Base-by-base conservation (phyloP, 2,113 vertebrate genomes). In the Poecile atricapillus region DNA sequence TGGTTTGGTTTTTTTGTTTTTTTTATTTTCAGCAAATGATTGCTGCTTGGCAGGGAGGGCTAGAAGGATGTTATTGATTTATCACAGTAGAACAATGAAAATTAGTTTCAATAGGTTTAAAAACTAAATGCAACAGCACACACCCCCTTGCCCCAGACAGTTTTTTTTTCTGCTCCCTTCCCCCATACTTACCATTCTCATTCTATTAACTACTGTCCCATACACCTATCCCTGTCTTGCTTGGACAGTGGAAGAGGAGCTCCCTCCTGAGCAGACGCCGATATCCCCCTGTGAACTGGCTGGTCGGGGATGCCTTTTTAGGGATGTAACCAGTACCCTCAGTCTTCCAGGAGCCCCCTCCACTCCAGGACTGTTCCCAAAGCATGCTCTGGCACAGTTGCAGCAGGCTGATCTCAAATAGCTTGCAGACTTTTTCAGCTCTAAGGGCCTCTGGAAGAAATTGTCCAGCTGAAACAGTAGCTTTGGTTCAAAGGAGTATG, bases 391-490 rank as follows among this genome's bases (percentile, higher is more conserved):
- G 73, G 93, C 87, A 90, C 88, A 87, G 73, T 94, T 96, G 89
- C 64, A 73, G 83, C 25, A 31, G 88, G 65, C 90, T 95, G 75
- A 86, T 95, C 69, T 59, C 62, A 91, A 87, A 95, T 41, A 86
- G 76, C 64, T 68, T 91, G 77, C 85, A 50, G 31, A 69, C 63
- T 93, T 91, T 86, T 84, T 79, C 88, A 94, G 62, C 83, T 85
- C 63, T 52, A 50, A 85, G 79, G 74, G 39, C 77, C 93, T 90
- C 95, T 94, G 64, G 88, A 96, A 97, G 93, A 90, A 95, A 93
- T 95, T 96, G 93, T 94, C 93, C 62, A 56, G 49, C 83, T 96
- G 92, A 94, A 93, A 96, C 93, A 84, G 94, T 95, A 95, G 94
- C 86, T 94, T 95, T 92, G 69, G 39, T 95, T 96, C 83, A 94